phyloP scores from a whole-genome alignment of 2,888 invertebrate species.

The Drosophila maculinotata region DNA sequence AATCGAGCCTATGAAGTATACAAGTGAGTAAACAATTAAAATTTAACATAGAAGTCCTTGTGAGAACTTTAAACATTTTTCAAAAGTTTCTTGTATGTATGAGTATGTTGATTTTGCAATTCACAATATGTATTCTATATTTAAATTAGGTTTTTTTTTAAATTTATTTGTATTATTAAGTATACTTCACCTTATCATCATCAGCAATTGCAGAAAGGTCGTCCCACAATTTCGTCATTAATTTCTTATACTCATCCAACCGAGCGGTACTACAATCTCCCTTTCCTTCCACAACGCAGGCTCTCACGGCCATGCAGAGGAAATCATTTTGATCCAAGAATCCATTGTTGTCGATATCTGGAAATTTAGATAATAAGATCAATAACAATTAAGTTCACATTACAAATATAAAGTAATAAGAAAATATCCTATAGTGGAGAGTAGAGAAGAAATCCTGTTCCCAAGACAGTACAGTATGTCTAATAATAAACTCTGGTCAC shows the following conservation, averaged over 20 bases:
- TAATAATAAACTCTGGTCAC: too few relatives aligned
- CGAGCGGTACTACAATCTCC: constrained; percentile 91
- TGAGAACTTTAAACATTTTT: too few relatives aligned
- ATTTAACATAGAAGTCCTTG: too few relatives aligned
- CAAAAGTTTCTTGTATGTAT: too few relatives aligned
- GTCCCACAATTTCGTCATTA: constrained; percentile 94
- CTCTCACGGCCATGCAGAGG: constrained; percentile 92
- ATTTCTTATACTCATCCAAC: constrained; percentile 92
- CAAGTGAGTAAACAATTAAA: too few relatives aligned
- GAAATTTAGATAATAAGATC: constrained; percentile 43
- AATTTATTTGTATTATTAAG: background rate
- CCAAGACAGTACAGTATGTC: too few relatives aligned
- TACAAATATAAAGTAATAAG: background rate
- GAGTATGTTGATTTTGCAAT: background rate
- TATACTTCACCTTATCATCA: constrained; percentile 89
- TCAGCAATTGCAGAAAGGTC: constrained; percentile 94
- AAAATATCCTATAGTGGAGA: too few relatives aligned
- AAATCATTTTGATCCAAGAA: constrained; percentile 93
- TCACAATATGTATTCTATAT: background rate
- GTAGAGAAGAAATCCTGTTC: background rate
- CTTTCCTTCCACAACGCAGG: constrained; percentile 93
- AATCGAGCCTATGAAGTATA: too few relatives aligned
- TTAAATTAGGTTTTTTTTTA: background rate
- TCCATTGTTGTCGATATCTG: constrained; percentile 94
- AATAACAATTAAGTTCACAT: background rate